Evolutionary conservation across 2,888 invertebrate genomes (phyloP).

Genomic region (Drosophila testacea): DNA sequence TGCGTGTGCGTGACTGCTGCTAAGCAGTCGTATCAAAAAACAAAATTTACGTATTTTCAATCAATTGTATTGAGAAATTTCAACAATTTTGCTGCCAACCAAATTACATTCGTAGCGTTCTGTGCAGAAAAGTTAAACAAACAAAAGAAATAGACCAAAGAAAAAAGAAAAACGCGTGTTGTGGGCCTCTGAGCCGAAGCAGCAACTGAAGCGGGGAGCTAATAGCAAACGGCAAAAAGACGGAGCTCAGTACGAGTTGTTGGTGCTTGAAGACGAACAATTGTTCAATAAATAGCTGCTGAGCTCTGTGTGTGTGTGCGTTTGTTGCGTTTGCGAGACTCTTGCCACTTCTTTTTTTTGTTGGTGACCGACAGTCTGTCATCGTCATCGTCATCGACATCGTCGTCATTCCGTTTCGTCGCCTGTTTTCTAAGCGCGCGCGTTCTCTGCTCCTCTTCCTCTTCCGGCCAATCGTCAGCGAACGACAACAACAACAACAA

Average conservation of each 20-base stretch:
- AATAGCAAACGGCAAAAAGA: slow-evolving; percentile 3
- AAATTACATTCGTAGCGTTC: slow-evolving; percentile 20
- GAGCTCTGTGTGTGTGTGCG: slow-evolving; percentile 1
- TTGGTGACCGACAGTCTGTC: slow-evolving; percentile 18
- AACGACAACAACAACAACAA: slow-evolving; percentile 22
- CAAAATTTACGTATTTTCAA: slow-evolving; percentile 15
- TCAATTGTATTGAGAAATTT: slow-evolving; percentile 1
- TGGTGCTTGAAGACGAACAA: slow-evolving; percentile 31
- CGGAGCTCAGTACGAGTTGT: slow-evolving; percentile 34
- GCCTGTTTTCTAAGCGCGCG: slow-evolving; percentile 46
- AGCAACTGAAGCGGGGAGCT: slow-evolving; percentile 33
- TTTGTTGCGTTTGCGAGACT: slow-evolving; percentile 3
- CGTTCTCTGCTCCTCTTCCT: slow-evolving; percentile 47
- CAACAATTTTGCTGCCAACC: not conserved
- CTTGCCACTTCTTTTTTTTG: slow-evolving; percentile 6
- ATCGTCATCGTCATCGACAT: slow-evolving; percentile 25
- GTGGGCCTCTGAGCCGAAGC: slow-evolving; percentile 29
- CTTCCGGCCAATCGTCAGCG: slow-evolving; percentile 43
- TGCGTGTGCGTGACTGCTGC: slow-evolving; percentile 54
- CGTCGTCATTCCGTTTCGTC: slow-evolving; percentile 20
- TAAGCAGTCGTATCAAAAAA: slow-evolving; percentile 28
- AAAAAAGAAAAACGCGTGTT: slow-evolving; percentile 48
- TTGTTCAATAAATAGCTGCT: slow-evolving; percentile 35
- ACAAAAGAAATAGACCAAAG: slow-evolving; percentile 54
- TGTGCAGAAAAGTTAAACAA: slow-evolving; percentile 55